These are phyloP conservation scores for Eidolon dupreanum DNA, from an alignment of 2,797 vertebrate species.

Conservation along the genomic window DNA sequence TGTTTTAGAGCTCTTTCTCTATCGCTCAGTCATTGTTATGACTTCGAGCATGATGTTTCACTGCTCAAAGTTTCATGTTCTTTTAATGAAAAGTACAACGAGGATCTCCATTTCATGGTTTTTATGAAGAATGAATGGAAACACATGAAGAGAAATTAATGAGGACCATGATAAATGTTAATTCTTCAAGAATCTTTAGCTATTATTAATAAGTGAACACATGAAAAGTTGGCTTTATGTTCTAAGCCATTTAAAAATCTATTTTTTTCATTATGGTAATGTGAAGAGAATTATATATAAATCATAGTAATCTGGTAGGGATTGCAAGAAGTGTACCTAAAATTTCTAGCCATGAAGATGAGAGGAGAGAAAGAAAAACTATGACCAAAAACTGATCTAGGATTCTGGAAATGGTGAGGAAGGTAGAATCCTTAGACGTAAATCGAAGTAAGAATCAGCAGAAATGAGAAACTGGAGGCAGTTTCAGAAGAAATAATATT, in stretches of 20 bases:
- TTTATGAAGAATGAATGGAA: background rate
- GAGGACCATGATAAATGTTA: background rate
- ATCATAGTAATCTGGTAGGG: background rate
- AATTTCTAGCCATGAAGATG: background rate
- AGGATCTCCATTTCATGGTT: background rate
- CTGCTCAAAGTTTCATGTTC: background rate
- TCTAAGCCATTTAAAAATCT: background rate
- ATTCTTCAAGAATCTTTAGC: background rate
- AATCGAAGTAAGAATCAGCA: background rate
- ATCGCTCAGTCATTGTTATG: background rate
- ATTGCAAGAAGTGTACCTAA: background rate
- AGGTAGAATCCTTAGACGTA: background rate
- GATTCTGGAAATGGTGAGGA: background rate
- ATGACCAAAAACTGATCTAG: background rate
- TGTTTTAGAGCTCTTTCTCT: background rate
- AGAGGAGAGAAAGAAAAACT: background rate
- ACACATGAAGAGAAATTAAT: background rate
- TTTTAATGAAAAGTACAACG: background rate
- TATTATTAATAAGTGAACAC: background rate
- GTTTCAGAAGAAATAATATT: background rate
- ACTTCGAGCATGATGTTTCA: background rate
- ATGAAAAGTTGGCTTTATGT: background rate
- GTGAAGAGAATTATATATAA: background rate
- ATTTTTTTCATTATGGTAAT: background rate
- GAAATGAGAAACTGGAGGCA: background rate